Percentiles rank a stretch among this genome's conserved stretches.
Conservation (phyloP, 2,113 vertebrate genomes). For the Neogobius melanostomus region DNA sequence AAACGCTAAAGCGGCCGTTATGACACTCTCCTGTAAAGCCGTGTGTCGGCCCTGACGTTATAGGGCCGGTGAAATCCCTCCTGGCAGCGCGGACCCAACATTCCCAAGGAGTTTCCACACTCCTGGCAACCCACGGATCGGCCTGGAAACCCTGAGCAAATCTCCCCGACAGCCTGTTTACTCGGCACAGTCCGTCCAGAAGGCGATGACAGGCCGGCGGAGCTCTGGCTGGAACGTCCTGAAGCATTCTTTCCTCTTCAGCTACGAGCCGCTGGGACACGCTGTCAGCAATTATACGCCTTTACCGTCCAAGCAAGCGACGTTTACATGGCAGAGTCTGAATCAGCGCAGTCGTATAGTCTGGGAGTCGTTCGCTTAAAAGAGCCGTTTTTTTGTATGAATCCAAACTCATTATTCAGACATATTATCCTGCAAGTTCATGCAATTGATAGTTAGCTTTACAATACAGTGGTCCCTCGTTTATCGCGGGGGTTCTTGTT, state of each 20-base stretch:
- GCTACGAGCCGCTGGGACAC: slow-evolving; percentile 40
- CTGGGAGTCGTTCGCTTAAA: no score
- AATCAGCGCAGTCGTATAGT: no score
- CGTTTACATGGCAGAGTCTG: no score
- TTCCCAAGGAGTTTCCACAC: slow-evolving; percentile 53
- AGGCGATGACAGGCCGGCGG: slow-evolving; percentile 63
- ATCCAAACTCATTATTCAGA: background rate
- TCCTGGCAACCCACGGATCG: slow-evolving; percentile 58
- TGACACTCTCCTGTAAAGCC: no score
- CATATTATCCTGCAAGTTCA: no score
- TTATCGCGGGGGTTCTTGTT: no score
- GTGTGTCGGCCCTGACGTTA: no score
- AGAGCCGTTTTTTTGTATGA: no score
- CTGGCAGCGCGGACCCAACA: slow-evolving; percentile 15
- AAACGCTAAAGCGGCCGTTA: no score
- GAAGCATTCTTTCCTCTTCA: slow-evolving; percentile 41
- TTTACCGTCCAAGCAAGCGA: slow-evolving; percentile 14
- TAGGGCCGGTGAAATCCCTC: background rate
- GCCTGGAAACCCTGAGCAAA: slow-evolving; percentile 68
- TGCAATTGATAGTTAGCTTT: no score
- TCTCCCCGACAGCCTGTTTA: slow-evolving; percentile 70
- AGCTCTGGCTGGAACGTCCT: slow-evolving; percentile 59
- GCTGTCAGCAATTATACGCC: slow-evolving; percentile 47
- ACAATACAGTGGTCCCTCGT: no score
- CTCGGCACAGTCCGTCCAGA: slow-evolving; percentile 62